Evolutionary conservation across 1,140 invertebrate species (phyloP).

Genomic region (Zophobas morio): DNA sequence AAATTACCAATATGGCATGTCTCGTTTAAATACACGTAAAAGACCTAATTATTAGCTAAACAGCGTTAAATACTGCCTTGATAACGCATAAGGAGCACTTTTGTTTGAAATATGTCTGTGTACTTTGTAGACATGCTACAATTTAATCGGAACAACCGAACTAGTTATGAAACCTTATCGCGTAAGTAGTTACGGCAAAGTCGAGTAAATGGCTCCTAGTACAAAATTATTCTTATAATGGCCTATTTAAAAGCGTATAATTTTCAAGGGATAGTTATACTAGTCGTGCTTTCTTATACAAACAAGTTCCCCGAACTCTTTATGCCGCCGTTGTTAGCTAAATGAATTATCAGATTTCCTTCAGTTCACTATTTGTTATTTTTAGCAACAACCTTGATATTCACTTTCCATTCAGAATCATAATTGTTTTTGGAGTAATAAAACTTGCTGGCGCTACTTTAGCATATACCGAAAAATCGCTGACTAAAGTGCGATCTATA

Average conservation of each 20-base stretch:
- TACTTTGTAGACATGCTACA: neutral
- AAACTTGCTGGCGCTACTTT: no score
- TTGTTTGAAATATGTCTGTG: neutral
- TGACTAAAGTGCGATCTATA: no score
- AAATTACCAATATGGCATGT: neutral
- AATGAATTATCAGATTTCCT: no score
- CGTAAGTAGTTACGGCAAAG: slow-evolving; percentile 13
- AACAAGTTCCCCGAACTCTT: neutral
- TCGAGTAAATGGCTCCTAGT: slow-evolving; percentile 9
- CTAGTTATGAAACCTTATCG: slow-evolving; percentile 17
- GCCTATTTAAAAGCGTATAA: slow-evolving; percentile 18
- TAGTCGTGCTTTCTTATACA: neutral
- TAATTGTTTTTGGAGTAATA: no score
- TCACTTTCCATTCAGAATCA: no score
- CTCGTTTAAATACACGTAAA: neutral
- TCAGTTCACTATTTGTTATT: no score
- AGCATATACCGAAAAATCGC: no score
- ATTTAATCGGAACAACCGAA: neutral
- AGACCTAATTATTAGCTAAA: neutral
- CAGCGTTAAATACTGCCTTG: neutral
- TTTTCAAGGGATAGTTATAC: neutral
- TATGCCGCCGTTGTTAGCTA: neutral
- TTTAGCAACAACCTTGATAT: no score
- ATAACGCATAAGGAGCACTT: neutral
- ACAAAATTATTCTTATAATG: neutral